Conservation (phyloP, 2,797 vertebrate species). For the Myripristis murdjan region DNA sequence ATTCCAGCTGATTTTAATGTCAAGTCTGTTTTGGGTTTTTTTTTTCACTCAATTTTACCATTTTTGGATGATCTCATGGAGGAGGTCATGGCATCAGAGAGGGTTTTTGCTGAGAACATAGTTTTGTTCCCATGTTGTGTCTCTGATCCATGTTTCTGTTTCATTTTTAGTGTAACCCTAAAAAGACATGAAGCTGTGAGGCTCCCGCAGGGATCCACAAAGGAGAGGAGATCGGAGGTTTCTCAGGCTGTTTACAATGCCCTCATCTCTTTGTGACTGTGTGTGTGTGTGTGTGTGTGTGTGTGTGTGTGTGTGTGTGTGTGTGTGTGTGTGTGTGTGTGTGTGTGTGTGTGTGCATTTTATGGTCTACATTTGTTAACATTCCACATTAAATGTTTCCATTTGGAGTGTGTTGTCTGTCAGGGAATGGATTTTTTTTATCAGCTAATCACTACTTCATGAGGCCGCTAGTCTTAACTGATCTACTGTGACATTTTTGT, state of each 20-base stretch:
- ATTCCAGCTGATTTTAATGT: too few species aligned
- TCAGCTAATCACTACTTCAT: neutral
- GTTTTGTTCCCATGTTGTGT: neutral
- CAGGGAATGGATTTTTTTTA: conserved; percentile 2
- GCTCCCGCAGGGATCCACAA: neutral
- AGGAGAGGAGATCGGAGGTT: neutral
- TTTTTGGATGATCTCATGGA: too few species aligned
- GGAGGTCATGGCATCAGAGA: too few species aligned
- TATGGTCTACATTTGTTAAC: neutral
- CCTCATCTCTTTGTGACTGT: neutral
- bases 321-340: too few species aligned
- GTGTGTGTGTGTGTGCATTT: neutral
- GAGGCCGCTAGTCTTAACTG: conserved; percentile 17
- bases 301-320: neutral
- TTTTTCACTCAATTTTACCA: too few species aligned
- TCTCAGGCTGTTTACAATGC: conserved; percentile 7
- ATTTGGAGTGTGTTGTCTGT: conserved; percentile 6
- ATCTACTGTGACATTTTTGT: conserved; percentile 22
- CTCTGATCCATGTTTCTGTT: conserved; percentile 10
- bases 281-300: neutral
- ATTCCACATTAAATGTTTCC: neutral
- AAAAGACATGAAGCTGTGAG: conserved; percentile 30
- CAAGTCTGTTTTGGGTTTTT: too few species aligned
- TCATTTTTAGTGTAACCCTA: conserved; percentile 26
- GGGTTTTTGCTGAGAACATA: too few species aligned